A percentile compares a stretch with the other conserved stretches of the same genome.
phyloP scores from a whole-genome alignment of 2,113 vertebrate species.

The Gasterosteus nipponicus region DNA sequence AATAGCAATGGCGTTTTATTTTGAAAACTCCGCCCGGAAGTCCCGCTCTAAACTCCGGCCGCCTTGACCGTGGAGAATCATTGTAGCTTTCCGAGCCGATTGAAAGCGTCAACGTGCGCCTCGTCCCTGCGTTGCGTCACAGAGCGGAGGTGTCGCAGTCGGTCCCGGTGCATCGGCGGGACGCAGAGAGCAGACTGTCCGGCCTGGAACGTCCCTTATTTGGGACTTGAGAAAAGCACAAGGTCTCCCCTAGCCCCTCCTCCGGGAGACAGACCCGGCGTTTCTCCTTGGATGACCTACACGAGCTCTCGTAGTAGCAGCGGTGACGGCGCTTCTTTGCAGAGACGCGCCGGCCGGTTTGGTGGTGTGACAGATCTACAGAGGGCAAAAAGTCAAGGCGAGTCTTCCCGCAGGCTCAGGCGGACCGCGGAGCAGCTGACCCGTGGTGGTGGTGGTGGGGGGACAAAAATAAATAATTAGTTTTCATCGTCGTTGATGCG shows the following conservation, averaged over 20 bases:
- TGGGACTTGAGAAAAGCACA: slow-evolving; percentile 1
- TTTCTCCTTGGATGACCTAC: slow-evolving; percentile 78
- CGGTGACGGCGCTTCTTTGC: slow-evolving; percentile 5
- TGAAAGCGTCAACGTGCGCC: slow-evolving; percentile 42
- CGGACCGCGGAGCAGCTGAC: slow-evolving; percentile 54
- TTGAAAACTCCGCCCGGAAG: slow-evolving; percentile 46
- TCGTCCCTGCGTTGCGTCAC: slow-evolving; percentile 41
- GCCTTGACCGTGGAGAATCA: slow-evolving; percentile 14
- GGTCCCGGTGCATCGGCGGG: neutral
- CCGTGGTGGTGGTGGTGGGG: neutral
- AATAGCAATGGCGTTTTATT: slow-evolving; percentile 31
- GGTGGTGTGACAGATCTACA: slow-evolving; percentile 1
- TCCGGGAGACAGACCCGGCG: neutral
- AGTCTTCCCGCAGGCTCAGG: slow-evolving; percentile 28
- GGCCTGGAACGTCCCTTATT: slow-evolving; percentile 16
- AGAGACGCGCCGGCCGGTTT: slow-evolving; percentile 38
- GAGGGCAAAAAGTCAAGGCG: slow-evolving; percentile 24
- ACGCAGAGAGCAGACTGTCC: neutral
- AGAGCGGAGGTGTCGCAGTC: neutral
- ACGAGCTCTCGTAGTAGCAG: slow-evolving; percentile 22
- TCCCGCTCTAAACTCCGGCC: accelerated
- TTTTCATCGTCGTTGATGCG: slow-evolving; percentile 29
- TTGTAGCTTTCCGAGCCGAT: slow-evolving; percentile 22
- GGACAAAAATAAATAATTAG: slow-evolving; percentile 4
- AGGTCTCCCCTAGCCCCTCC: slow-evolving; percentile 1